A percentile compares a stretch with the other conserved stretches of the same genome.
Conservation (phyloP, 2,888 invertebrate genomes). For the Criorhina ranunculi region DNA sequence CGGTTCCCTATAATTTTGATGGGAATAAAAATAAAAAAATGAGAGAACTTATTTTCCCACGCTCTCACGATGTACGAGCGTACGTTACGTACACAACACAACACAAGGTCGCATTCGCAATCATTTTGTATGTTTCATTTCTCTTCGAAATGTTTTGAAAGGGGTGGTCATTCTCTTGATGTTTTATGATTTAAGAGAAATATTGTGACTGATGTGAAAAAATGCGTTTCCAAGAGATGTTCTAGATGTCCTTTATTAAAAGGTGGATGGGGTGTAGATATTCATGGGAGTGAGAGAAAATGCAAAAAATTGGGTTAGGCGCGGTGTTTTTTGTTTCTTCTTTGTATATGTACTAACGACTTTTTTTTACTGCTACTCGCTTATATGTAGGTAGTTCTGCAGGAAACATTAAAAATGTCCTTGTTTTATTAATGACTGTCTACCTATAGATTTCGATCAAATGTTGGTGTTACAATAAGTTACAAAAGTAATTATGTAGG, state of each 20-base stretch:
- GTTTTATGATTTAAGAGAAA: constrained; percentile 35
- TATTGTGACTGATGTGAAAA: not conserved
- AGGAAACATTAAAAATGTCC: constrained; percentile 13
- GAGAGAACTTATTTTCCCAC: constrained; percentile 66
- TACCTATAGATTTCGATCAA: not conserved
- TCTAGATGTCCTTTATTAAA: constrained; percentile 4
- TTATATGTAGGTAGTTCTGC: not conserved
- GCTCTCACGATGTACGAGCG: constrained; percentile 48
- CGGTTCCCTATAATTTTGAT: constrained; percentile 33
- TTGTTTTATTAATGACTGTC: constrained; percentile 2
- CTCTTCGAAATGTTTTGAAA: constrained; percentile 2
- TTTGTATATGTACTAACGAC: not conserved
- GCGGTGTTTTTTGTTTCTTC: not conserved
- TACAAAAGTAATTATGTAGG: no score
- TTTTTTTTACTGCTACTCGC: not conserved
- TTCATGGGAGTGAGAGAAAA: constrained; percentile 18
- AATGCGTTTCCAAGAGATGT: constrained; percentile 39
- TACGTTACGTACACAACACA: not conserved
- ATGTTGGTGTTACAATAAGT: not conserved
- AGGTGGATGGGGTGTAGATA: not conserved
- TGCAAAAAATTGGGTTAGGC: constrained; percentile 58
- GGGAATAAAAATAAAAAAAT: constrained; percentile 33
- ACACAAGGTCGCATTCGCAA: constrained; percentile 37
- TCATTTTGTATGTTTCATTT: not conserved
- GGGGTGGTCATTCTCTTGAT: not conserved